phyloP scores from a whole-genome alignment of 2,113 vertebrate genomes.

The Condylura cristata region DNA sequence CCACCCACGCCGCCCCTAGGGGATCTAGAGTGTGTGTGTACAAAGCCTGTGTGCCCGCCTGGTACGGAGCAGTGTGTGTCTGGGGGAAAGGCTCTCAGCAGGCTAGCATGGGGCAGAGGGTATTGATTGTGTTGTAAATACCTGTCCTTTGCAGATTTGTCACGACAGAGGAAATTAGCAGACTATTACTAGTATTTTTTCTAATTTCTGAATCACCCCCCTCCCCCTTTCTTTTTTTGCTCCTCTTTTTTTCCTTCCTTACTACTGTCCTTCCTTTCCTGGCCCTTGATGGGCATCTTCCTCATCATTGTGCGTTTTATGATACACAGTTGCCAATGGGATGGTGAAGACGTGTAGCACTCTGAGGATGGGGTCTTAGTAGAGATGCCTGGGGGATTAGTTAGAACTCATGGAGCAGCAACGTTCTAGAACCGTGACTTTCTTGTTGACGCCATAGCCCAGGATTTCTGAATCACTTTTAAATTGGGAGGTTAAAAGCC shows the following conservation, averaged over 20 bases:
- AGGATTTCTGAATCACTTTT: not conserved
- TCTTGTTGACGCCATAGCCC: not conserved
- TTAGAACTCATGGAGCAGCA: not conserved
- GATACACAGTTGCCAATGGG: not conserved
- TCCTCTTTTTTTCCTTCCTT: not conserved
- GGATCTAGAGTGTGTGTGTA: not conserved
- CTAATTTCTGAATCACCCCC: not conserved
- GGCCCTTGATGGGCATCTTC: not conserved
- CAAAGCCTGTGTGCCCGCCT: not conserved
- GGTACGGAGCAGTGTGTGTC: not conserved
- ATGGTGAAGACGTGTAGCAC: not conserved
- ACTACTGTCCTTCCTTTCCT: not conserved
- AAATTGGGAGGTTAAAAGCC: not conserved
- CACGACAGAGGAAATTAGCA: not conserved
- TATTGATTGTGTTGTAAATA: no score
- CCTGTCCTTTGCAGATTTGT: not conserved
- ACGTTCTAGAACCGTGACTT: not conserved
- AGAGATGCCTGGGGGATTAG: not conserved
- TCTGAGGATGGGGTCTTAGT: not conserved
- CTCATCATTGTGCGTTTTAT: not conserved
- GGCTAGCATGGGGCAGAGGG: not conserved
- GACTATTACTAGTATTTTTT: not conserved
- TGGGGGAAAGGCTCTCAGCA: not conserved
- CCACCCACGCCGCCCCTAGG: not conserved
- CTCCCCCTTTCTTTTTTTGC: not conserved